Base-by-base conservation (phyloP, 2,797 vertebrate genomes). In the Pangasius macronema region DNA sequence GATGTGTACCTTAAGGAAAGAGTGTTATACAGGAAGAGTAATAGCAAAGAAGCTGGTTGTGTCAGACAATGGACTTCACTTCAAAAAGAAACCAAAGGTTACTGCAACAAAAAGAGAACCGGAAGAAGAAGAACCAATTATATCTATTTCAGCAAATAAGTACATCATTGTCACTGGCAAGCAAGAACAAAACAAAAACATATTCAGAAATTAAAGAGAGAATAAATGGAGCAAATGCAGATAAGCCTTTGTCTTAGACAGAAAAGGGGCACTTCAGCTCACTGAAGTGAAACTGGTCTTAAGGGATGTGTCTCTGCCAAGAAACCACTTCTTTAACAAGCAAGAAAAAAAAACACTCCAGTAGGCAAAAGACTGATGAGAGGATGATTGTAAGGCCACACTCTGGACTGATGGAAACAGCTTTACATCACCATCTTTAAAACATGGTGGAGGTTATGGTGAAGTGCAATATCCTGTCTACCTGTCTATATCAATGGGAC, bases 291-390 rank as follows among this genome's bases (percentile, higher is more conserved):
- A 83, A 83, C 81, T 72, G 33, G 67, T 22, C 67, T 55, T 55
- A 72, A 20, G 67, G 83, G 49, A 55, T 42, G 65, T 72, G 51
- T 72, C 27, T 70, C 67, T 72, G 33, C 67, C 33, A 84, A 84
- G 67, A 84, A 72, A 72, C 67, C 67, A 72, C 51, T 68, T 83
- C 46, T 67, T 83, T 30, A 83, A 83, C 46, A 83, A 83, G 30
- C 61, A 83, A 67, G 27, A 65, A 65, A 67, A 80, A 82, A 83
- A 30, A 67, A 5, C 63, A 22, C 61, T 83, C 61, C 39, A 65
- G 39, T 65, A 27, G 24, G 42, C 27, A 82, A 65, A 82, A 83
- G 82, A 68, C 49, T 70, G 30, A 84, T 53, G 65, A 72, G 51
- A 42, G 83, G 51, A 72, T 42, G 67, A 42, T 33, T 57, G 33